Evolutionary conservation across 2,113 vertebrate genomes (phyloP).

Genomic region (Ctenomys sociabilis): DNA sequence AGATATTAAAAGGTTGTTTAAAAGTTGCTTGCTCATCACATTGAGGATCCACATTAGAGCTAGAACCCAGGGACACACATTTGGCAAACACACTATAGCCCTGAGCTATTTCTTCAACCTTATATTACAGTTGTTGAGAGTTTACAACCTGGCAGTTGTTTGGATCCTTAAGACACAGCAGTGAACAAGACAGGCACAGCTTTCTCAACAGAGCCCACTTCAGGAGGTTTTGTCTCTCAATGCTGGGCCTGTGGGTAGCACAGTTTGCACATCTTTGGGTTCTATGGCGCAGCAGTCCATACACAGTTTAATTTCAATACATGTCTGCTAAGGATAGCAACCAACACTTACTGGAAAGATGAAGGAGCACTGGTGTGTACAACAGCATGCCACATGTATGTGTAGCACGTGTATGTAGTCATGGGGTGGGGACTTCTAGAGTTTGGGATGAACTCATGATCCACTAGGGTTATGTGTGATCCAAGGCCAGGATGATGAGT

Average conservation of each 20-base stretch:
- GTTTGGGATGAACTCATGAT: no score
- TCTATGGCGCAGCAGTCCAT: not conserved
- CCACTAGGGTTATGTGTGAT: no score
- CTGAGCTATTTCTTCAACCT: not conserved
- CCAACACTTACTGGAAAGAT: not conserved
- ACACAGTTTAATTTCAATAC: not conserved
- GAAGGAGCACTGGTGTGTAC: not conserved
- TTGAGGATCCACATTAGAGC: not conserved
- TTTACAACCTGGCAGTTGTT: not conserved
- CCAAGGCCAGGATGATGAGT: no score
- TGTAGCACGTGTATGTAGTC: no score
- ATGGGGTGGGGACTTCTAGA: no score
- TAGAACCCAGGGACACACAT: not conserved
- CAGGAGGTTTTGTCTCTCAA: not conserved
- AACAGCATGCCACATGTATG: not conserved
- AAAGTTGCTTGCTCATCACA: not conserved
- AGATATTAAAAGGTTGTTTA: slow-evolving; percentile 32
- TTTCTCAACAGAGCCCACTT: not conserved
- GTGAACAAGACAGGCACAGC: not conserved
- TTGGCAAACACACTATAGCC: not conserved
- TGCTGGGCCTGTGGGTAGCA: not conserved
- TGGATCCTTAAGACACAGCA: not conserved
- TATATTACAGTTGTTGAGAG: not conserved
- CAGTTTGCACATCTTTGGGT: not conserved
- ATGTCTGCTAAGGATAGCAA: not conserved